phyloP scores from a whole-genome alignment of 1,140 invertebrate genomes.

The Drosophila melanogaster region Release_6_plus_ISO1_MT NT_033777.3:16369001-16369500 shows the following conservation, averaged over 20 bases:
- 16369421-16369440: constrained; percentile 29
- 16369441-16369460: constrained; percentile 47
- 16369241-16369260: neutral
- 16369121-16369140: constrained; percentile 62
- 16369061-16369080: constrained; percentile 72
- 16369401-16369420: constrained; percentile 34
- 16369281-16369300: constrained; percentile 23
- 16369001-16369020: constrained; percentile 50
- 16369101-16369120: constrained; percentile 72
- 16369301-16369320: constrained; percentile 40
- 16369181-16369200: constrained; percentile 67
- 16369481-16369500: constrained; percentile 6
- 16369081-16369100: constrained; percentile 61
- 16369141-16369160: constrained; percentile 26
- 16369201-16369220: constrained; percentile 74
- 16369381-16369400: constrained; percentile 41
- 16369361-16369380: neutral
- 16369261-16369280: neutral
- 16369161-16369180: constrained; percentile 20
- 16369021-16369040: constrained; percentile 67
- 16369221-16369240: constrained; percentile 37
- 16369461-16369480: constrained; percentile 10
- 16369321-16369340: constrained; percentile 16
- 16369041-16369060: constrained; percentile 72
- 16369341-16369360: constrained; percentile 27